Conservation (phyloP, 2,113 vertebrate species). For the Elachura formosa region DNA sequence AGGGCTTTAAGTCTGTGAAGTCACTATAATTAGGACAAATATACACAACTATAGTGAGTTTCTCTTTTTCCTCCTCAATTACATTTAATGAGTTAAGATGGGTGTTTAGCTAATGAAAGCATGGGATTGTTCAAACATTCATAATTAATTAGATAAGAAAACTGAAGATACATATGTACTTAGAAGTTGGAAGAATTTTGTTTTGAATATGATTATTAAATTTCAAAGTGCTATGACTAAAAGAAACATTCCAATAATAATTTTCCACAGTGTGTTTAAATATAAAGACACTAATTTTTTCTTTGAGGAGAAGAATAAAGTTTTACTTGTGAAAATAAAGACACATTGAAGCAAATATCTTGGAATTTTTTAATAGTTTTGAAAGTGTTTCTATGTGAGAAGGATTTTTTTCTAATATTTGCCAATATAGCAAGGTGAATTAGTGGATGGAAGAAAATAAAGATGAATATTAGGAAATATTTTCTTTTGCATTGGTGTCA, state of each 20-base stretch:
- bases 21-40: neutral
- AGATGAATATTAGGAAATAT: neutral
- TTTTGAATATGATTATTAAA: neutral
- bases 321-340: neutral
- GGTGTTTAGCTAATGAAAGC: neutral
- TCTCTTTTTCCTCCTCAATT: neutral
- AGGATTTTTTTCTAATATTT: neutral
- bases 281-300: neutral
- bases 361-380: neutral
- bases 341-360: neutral
- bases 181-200: neutral
- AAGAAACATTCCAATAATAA: neutral
- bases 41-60: neutral
- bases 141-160: neutral
- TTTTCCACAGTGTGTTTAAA: neutral
- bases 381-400: rapidly evolving
- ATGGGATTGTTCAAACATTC: neutral
- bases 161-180: neutral
- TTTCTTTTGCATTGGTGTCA: neutral
- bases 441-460: neutral
- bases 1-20: neutral
- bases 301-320: neutral
- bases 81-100: neutral
- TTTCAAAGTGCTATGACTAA: neutral
- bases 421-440: neutral